Percentiles rank a stretch among this genome's conserved stretches.
These are phyloP conservation scores for Telenomus remus DNA, from an alignment of 1,140 invertebrate species.

Conservation along the genomic window DNA sequence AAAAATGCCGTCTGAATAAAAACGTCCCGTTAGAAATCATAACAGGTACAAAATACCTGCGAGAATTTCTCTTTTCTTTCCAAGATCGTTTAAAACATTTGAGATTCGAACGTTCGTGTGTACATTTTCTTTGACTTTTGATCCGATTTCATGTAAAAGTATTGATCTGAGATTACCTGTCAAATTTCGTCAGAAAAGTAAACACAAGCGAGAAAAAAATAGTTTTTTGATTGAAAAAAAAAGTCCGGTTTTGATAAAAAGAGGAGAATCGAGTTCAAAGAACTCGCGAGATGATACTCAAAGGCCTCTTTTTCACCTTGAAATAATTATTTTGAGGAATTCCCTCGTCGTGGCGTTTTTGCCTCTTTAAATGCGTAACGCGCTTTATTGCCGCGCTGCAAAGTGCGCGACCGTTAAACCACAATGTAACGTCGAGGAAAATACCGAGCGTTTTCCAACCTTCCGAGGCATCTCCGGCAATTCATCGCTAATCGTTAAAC, in stretches of 20 bases:
- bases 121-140: not conserved
- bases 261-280: too few relatives aligned
- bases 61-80: conserved; percentile 10
- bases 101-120: not conserved
- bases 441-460: conserved; percentile 22
- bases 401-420: conserved; percentile 32
- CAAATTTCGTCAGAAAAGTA: not conserved
- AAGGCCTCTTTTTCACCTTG: not conserved
- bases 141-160: not conserved
- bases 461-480: conserved; percentile 2
- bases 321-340: conserved; percentile 19
- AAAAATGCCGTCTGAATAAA: conserved; percentile 17
- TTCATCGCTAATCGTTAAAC: conserved; percentile 38
- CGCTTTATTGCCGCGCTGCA: conserved; percentile 12
- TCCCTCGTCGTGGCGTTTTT: conserved; percentile 5
- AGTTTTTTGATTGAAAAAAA: too few relatives aligned
- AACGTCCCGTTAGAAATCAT: conserved; percentile 36
- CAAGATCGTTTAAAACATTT: not conserved
- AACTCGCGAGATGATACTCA: too few relatives aligned
- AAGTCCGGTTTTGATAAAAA: too few relatives aligned
- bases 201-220: not conserved
- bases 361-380: conserved; percentile 19
- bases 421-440: conserved; percentile 20
- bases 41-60: conserved; percentile 34
- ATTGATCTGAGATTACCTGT: not conserved